Evolutionary conservation across 2,888 invertebrate species (phyloP).

Genomic region (Choristoneura rosaceana): DNA sequence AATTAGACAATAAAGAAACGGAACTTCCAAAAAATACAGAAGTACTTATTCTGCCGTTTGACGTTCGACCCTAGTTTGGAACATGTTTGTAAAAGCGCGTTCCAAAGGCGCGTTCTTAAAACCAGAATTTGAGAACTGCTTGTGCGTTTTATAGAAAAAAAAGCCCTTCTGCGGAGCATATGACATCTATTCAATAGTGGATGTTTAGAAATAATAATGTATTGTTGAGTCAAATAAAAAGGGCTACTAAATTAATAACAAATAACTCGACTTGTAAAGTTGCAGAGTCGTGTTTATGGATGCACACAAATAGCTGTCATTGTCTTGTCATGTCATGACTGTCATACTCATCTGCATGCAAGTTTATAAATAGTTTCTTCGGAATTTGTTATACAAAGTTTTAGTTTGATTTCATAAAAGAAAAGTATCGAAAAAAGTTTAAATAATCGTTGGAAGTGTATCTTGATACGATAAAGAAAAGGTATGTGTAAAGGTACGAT

Average conservation of each 20-base stretch:
- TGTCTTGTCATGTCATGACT: slow-evolving; percentile 8
- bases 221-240: too few species aligned
- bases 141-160: too few species aligned
- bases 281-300: neutral
- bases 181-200: too few species aligned
- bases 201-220: too few species aligned
- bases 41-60: too few species aligned
- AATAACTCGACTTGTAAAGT: neutral
- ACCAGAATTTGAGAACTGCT: too few species aligned
- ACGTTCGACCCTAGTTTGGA: too few species aligned
- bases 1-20: too few species aligned
- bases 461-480: slow-evolving; percentile 13
- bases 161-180: too few species aligned
- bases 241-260: neutral
- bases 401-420: slow-evolving; percentile 26
- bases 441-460: neutral
- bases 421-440: slow-evolving; percentile 16
- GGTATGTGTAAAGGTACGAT: slow-evolving; percentile 16
- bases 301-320: slow-evolving; percentile 2
- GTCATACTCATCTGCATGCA: slow-evolving; percentile 15
- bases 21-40: too few species aligned
- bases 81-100: too few species aligned
- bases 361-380: neutral
- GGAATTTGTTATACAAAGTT: slow-evolving; percentile 12
- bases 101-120: too few species aligned